Evolutionary conservation across 2,113 vertebrate species (phyloP).

Genomic region (Osmerus eperlanus): DNA sequence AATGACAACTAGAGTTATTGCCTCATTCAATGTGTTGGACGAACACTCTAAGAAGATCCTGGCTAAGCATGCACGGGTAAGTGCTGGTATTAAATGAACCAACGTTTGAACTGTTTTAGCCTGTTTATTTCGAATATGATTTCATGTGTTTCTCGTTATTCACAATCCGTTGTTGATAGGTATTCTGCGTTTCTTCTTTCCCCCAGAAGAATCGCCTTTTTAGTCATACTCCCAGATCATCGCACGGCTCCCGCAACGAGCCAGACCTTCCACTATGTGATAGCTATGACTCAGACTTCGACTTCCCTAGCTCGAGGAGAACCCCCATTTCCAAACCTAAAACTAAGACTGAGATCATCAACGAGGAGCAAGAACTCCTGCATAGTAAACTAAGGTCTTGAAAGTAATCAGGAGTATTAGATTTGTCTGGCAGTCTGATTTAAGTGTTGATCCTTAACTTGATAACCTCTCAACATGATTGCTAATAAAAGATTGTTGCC

Average conservation of each 20-base stretch:
- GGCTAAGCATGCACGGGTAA: constrained; percentile 19
- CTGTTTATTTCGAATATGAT: background rate
- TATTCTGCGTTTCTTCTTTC: background rate
- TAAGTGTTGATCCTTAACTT: background rate
- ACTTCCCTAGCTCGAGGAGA: background rate
- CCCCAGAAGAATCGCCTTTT: background rate
- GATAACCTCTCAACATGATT: no score
- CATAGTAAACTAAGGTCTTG: constrained; percentile 3
- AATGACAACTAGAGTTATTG: constrained; percentile 9
- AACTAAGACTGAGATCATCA: background rate
- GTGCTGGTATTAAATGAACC: background rate
- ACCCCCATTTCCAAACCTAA: background rate
- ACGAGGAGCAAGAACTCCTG: background rate
- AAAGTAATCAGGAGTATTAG: background rate
- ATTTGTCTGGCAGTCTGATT: background rate
- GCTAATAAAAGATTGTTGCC: no score
- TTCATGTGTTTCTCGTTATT: background rate
- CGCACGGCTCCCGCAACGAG: background rate
- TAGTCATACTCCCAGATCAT: background rate
- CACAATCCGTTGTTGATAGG: background rate
- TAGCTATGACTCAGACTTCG: background rate
- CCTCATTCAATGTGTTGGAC: constrained; percentile 8
- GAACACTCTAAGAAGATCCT: background rate
- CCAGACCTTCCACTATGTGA: background rate
- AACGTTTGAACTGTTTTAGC: background rate